phyloP scores from a whole-genome alignment of 2,113 vertebrate genomes.

The Chionis minor region DNA sequence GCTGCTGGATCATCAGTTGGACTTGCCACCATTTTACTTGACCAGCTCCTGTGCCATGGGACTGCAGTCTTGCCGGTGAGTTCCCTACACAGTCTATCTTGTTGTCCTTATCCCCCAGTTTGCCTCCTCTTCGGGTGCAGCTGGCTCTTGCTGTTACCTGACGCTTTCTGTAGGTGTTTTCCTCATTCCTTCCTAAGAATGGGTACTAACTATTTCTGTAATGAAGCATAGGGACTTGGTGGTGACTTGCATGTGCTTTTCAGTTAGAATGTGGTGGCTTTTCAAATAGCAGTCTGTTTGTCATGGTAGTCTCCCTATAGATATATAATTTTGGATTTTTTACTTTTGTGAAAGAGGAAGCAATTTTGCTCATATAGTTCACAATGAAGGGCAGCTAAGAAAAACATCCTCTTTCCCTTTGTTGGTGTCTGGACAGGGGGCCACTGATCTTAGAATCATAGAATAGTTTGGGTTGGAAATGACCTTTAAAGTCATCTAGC shows the following conservation, averaged over 20 bases:
- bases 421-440: background rate
- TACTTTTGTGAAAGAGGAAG: background rate
- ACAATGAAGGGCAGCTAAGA: background rate
- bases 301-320: background rate
- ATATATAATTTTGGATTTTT: background rate
- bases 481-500: background rate
- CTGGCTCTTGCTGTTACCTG: background rate
- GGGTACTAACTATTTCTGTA: background rate
- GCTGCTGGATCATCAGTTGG: accelerated
- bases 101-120: background rate
- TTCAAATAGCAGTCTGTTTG: background rate
- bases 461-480: background rate
- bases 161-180: background rate
- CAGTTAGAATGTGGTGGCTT: background rate
- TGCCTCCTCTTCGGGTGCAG: background rate
- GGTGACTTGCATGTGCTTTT: background rate
- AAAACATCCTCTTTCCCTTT: background rate
- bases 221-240: background rate
- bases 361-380: background rate
- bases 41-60: background rate
- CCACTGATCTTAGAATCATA: background rate
- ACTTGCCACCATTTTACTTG: background rate
- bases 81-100: background rate
- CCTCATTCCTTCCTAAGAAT: background rate
- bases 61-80: accelerated